A percentile compares a stretch with the other conserved stretches of the same genome.
Conservation (phyloP, 2,113 vertebrate genomes). For the Paedocypris sp. region DNA sequence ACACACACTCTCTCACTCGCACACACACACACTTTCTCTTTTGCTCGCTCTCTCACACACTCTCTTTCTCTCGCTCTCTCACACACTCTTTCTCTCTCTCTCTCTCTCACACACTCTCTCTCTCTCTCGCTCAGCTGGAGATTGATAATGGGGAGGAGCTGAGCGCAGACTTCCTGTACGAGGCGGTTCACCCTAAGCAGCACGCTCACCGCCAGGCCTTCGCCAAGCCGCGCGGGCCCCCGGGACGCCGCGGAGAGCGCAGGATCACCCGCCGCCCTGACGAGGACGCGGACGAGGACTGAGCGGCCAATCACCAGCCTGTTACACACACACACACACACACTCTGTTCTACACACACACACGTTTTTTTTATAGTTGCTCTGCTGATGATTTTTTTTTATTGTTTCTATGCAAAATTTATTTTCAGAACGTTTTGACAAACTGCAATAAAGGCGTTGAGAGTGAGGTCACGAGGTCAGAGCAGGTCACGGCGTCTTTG, state of each 20-base stretch:
- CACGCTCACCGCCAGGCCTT: constrained; percentile 91
- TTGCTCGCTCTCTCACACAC: background rate
- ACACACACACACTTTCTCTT: background rate
- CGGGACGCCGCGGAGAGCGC: constrained; percentile 80
- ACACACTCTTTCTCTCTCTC: background rate
- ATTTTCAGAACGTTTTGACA: too few species aligned
- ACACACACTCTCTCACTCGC: fast-evolving
- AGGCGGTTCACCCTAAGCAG: constrained; percentile 94
- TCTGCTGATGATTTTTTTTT: too few species aligned
- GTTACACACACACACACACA: too few species aligned
- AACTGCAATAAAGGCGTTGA: too few species aligned
- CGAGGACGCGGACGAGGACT: constrained; percentile 56
- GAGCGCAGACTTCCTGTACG: constrained; percentile 87
- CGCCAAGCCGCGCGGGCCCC: constrained; percentile 87
- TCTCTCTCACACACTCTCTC: background rate
- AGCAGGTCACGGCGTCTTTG: too few species aligned
- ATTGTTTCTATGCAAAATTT: too few species aligned
- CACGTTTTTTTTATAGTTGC: too few species aligned
- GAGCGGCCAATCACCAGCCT: too few species aligned
- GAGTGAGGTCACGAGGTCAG: too few species aligned
- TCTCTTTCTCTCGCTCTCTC: fast-evolving
- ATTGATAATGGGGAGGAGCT: constrained; percentile 91
- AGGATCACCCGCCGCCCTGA: constrained; percentile 77
- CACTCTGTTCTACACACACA: background rate
- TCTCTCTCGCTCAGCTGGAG: constrained; percentile 67